Base-by-base conservation (phyloP, 1,140 invertebrate species). In the Penaeus vannamei region DNA sequence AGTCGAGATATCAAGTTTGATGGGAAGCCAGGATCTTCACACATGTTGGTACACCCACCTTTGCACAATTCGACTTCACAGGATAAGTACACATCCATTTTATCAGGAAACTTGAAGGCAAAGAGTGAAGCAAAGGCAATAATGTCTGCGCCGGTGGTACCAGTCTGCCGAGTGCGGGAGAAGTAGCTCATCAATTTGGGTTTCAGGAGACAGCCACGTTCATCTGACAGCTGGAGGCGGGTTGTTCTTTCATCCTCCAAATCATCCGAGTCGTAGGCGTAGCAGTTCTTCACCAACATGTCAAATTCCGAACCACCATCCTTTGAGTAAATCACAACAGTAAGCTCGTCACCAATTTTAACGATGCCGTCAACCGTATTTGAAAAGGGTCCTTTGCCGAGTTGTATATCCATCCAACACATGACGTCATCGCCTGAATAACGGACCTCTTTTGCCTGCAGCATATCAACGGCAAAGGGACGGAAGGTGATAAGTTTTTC, bases 41-140 rank as follows among this genome's bases (percentile, higher is more conserved):
- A 90, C 59, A 72, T 29, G 53, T 82, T 36, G 2, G 61, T 72
- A 76, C 90, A 91, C 77, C 89, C 76, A 76, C 95, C 95, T 93
- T 97, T 97, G 91, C 97, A 97, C 0, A 98, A 93, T 92, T 97
- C 96, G 0, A 97, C 95, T 87, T 97, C 96, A 92, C 97, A 98
- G 92, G 97, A 96, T 62, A 98, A 95, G 89, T 95, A 95, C 20
- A 98, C 93, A 91, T 98, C 96, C 95, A 97, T 97, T 42, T 96
- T 95, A 92, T 98, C 97, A 0, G 97, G 97, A 93, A 98, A 98
- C 93, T 97, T 97, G 93, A 98, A 97, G 0, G 96, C 96, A 85
- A 90, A 92, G 93, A 98, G 96, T 93, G 95, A 96, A 0, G 97
- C 96, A 91, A 95, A 97, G 0, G 96, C 96, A 59, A 97, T 95